Evolutionary conservation across 2,888 invertebrate genomes (phyloP).

Genomic region (Melieria crassipennis): DNA sequence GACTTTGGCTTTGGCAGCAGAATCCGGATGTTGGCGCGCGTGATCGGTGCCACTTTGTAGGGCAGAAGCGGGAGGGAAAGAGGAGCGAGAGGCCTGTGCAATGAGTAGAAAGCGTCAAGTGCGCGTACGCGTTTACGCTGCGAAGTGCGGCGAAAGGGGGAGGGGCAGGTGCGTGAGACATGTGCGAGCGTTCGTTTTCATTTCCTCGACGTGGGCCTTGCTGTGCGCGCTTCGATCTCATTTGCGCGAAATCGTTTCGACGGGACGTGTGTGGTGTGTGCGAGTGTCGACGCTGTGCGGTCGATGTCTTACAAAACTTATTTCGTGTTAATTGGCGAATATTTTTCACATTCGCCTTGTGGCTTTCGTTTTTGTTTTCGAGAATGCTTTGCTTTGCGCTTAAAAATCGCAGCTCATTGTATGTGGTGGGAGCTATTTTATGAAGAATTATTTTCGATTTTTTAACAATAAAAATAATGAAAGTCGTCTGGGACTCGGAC

Average conservation of each 20-base stretch:
- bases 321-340: slow-evolving; percentile 31
- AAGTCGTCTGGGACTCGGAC: too few relatives aligned
- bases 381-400: neutral
- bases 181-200: neutral
- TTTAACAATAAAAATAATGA: neutral
- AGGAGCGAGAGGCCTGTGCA: neutral
- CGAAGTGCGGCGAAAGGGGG: neutral
- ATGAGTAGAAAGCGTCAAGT: neutral
- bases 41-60: too few relatives aligned
- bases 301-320: slow-evolving; percentile 6
- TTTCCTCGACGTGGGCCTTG: neutral
- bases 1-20: too few relatives aligned
- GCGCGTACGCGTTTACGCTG: neutral
- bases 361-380: neutral
- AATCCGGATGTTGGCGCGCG: too few relatives aligned
- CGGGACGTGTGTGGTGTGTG: neutral
- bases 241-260: slow-evolving; percentile 17
- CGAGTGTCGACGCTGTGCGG: neutral
- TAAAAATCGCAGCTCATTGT: neutral
- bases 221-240: neutral
- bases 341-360: slow-evolving; percentile 19
- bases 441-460: neutral
- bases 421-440: neutral
- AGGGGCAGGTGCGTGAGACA: too few relatives aligned
- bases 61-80: too few relatives aligned